Evolutionary conservation across 64 coral and sea anemone species (phyloP), one percentile per base, ranked within the genome.

Genomic region (Actinia tenebrosa): DNA sequence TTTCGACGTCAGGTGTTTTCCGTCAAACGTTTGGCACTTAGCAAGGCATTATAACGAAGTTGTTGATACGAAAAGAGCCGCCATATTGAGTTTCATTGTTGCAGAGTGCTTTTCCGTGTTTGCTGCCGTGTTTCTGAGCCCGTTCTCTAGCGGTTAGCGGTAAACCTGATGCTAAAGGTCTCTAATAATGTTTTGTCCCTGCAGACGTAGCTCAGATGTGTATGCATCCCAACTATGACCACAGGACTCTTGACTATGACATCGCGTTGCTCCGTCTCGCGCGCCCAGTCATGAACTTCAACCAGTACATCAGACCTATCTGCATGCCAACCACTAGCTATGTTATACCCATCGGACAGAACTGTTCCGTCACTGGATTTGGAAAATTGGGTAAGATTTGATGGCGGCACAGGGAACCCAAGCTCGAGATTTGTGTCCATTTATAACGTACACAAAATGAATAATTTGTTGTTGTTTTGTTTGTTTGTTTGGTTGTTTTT

Each of bases 321-420:
- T 91, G 89, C 16, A 64, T 91, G 45, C 89, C 89, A 27, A 53
- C 84, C 13, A 52, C 37, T 19, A 66, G 43, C 7, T 69, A 3
- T 14, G 61, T 45, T 45, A 71, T 82, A 37, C 75, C 84, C 15
- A 16, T 50, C 7, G 89, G 89, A 8, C 86, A 62, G 19, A 87
- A 82, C 26, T 91, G 89, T 71, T 80, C 89, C 26, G 89, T 91
- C 13, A 91, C 89, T 16, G 89, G 89, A 3, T 91, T 77, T 71
- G 89, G 89, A 7, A 91, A 45, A 80, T 60, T 86, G 14, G 44
- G 56, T 84, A 56, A 56, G 82, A 20, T 45, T n/a, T 23, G n/a
- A 18, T 64, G 7, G 4, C n/a, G n/a, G 2, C 15, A 58, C 10
- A 58, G 15, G 56, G 56, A 58, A 11, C 56, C 47, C 15, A 16